phyloP scores from a whole-genome alignment of 1,140 invertebrate species.

The Leucophenga varia region DNA sequence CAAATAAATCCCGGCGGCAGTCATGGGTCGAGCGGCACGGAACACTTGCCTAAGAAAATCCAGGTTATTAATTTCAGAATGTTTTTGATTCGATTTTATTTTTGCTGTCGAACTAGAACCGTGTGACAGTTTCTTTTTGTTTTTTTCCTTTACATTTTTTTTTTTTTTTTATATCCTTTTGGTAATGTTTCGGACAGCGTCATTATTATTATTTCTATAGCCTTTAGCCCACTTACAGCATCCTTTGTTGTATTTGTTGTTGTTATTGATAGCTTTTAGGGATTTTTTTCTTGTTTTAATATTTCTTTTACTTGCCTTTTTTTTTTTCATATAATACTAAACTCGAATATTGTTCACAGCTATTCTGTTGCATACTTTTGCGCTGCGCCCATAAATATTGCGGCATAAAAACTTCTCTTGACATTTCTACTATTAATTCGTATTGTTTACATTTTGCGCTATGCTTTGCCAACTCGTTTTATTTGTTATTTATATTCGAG shows the following conservation, averaged over 20 bases:
- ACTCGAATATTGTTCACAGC: no score
- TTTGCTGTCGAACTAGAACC: conserved; percentile 10
- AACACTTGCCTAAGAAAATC: conserved; percentile 25
- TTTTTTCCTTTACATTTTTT: conserved; percentile 15
- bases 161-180: not conserved
- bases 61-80: conserved; percentile 53
- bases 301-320: not conserved
- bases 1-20: conserved; percentile 45
- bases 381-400: no score
- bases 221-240: conserved; percentile 15
- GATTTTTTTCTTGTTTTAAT: no score
- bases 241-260: conserved; percentile 1
- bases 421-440: no score
- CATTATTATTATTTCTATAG: not conserved
- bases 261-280: no score
- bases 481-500: no score
- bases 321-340: not conserved
- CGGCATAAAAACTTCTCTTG: no score
- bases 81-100: conserved; percentile 7
- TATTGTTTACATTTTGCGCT: no score
- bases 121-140: not conserved
- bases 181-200: not conserved
- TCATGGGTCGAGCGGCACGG: conserved; percentile 9
- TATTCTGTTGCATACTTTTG: no score
- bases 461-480: no score